Evolutionary conservation across 92 coral and sea anemone species (phyloP).

Genomic region (Epizoanthus ramosus): DNA sequence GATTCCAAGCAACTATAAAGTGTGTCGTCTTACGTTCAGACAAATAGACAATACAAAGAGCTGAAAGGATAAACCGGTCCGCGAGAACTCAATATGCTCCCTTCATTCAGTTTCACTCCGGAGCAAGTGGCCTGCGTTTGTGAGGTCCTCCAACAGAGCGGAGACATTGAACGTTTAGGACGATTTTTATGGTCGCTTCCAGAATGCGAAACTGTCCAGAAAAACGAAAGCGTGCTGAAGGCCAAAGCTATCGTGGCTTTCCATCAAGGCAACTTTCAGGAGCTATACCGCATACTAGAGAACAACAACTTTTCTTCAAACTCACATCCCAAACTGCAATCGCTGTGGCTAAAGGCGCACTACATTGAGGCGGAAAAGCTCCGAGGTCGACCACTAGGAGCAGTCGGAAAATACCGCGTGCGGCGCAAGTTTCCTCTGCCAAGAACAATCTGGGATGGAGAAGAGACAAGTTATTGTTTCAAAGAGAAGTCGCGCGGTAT

Average conservation of each 20-base stretch:
- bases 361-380: conserved; percentile 99
- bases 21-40: conserved; percentile 97
- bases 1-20: conserved; percentile 98
- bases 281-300: conserved; percentile 97
- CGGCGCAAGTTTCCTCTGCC: conserved; percentile 99
- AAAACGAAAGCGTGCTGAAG: conserved; percentile 97
- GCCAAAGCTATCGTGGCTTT: conserved; percentile 97
- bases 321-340: conserved; percentile 97
- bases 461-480: conserved; percentile 99
- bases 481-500: conserved; percentile 98
- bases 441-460: conserved; percentile 99
- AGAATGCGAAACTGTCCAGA: conserved; percentile 97
- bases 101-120: conserved; percentile 99
- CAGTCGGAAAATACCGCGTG: conserved; percentile 99
- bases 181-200: conserved; percentile 99
- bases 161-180: conserved; percentile 98
- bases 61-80: conserved; percentile 87
- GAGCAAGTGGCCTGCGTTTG: conserved; percentile 99
- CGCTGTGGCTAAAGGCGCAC: conserved; percentile 99
- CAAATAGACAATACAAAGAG: conserved; percentile 94
- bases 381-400: conserved; percentile 98
- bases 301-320: conserved; percentile 93
- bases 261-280: conserved; percentile 98
- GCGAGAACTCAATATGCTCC: conserved; percentile 83
- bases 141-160: conserved; percentile 98